Evolutionary conservation across 2,797 vertebrate species (phyloP).

Genomic region (Catostomus latipinnis): DNA sequence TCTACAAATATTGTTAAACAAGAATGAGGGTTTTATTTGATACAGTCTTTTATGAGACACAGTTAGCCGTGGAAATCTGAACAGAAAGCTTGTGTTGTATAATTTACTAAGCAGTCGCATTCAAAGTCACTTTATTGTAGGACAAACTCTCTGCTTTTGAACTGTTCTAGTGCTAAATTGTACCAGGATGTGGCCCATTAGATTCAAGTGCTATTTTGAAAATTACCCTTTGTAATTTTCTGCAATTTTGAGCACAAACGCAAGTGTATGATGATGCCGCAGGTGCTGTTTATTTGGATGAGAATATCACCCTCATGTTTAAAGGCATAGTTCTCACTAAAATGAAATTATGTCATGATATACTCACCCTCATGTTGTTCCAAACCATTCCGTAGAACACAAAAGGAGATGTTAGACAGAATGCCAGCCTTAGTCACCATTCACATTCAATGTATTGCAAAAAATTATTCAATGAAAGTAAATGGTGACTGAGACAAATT

Average conservation of each 20-base stretch:
- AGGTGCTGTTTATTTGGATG: constrained; percentile 21
- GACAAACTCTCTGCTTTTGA: neutral
- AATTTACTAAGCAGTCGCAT: constrained; percentile 10
- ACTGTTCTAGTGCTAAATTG: neutral
- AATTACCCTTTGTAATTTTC: constrained; percentile 41
- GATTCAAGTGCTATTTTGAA: constrained; percentile 24
- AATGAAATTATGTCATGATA: too few relatives aligned
- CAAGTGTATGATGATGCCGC: neutral
- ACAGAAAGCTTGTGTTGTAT: neutral
- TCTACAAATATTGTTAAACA: constrained; percentile 24
- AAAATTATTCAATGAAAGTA: too few relatives aligned
- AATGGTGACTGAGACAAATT: too few relatives aligned
- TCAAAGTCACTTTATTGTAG: neutral
- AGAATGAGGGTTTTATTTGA: constrained; percentile 20
- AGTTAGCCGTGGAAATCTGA: neutral
- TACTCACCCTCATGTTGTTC: too few relatives aligned
- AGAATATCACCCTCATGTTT: constrained; percentile 8
- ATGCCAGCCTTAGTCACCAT: too few relatives aligned
- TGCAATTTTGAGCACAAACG: constrained; percentile 20
- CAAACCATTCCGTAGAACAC: too few relatives aligned
- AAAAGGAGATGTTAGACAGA: too few relatives aligned
- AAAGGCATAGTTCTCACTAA: too few relatives aligned
- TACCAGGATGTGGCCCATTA: neutral
- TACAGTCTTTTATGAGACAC: neutral
- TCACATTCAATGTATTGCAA: too few relatives aligned